These are phyloP conservation scores for Percina caprodes DNA, from an alignment of 2,113 vertebrate species.

Conservation along the genomic window DNA sequence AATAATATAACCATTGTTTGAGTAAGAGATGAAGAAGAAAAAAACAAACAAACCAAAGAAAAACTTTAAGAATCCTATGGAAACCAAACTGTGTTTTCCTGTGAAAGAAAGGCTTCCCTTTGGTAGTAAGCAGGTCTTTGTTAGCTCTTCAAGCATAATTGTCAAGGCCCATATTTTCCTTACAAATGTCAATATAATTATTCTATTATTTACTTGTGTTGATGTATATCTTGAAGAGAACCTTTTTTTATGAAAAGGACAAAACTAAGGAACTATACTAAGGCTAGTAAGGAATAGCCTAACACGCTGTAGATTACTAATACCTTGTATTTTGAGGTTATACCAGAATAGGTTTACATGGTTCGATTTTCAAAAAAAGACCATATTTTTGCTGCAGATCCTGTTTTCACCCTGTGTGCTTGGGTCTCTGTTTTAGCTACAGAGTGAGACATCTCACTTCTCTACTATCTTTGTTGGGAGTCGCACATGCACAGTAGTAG, in stretches of 20 bases:
- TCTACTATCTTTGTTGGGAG: too few relatives aligned
- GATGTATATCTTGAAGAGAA: background rate
- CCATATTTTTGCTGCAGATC: too few relatives aligned
- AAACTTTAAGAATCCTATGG: background rate
- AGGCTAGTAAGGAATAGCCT: too few relatives aligned
- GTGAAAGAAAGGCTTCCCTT: background rate
- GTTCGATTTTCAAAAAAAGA: too few relatives aligned
- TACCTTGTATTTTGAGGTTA: too few relatives aligned
- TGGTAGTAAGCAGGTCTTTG: constrained; percentile 13
- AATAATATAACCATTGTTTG: background rate
- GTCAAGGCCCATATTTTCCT: constrained; percentile 7
- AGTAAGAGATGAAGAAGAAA: background rate
- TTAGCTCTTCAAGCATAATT: background rate
- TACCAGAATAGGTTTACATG: too few relatives aligned
- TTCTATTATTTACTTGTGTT: background rate
- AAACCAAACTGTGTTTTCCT: background rate
- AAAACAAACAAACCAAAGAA: background rate
- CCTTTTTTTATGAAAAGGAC: background rate
- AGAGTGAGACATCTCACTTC: too few relatives aligned
- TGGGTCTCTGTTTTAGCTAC: too few relatives aligned
- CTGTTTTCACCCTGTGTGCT: too few relatives aligned
- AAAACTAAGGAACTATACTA: background rate
- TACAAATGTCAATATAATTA: background rate
- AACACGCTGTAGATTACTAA: background rate
- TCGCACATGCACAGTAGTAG: too few relatives aligned